phyloP scores from a whole-genome alignment of 2,797 vertebrate genomes.

The Thaleichthys pacificus region DNA sequence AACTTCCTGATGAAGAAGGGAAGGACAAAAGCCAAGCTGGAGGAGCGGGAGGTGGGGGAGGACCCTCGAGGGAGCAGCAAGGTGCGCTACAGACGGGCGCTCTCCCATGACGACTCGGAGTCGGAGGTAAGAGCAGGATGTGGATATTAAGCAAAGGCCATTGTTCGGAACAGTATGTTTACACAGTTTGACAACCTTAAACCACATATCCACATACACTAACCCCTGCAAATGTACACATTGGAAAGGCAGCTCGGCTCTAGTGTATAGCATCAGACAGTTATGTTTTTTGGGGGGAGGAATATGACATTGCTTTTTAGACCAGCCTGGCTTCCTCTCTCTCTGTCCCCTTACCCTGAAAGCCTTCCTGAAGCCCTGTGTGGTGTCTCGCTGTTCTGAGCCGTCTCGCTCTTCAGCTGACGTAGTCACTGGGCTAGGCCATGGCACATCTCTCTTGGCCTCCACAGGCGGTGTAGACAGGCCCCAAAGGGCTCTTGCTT shows the following conservation, averaged over 20 bases:
- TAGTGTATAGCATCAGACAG: background rate
- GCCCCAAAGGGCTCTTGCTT: too few species aligned
- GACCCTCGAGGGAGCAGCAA: conserved; percentile 89
- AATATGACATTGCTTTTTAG: background rate
- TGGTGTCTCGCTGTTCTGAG: background rate
- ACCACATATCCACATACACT: background rate
- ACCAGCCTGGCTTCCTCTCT: background rate
- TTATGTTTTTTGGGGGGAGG: background rate
- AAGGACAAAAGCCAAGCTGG: conserved; percentile 96
- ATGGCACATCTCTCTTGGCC: background rate
- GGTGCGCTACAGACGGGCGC: conserved; percentile 92
- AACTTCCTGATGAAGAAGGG: conserved; percentile 99
- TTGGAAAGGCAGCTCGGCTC: background rate
- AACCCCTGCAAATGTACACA: background rate
- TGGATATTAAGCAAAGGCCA: background rate
- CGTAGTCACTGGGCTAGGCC: background rate
- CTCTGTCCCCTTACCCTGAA: background rate
- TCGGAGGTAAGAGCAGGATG: conserved; percentile 82
- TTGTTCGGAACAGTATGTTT: background rate
- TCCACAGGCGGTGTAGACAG: background rate
- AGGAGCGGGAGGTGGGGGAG: conserved; percentile 87
- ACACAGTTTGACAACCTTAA: background rate
- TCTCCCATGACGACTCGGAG: conserved; percentile 96
- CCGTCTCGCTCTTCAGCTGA: background rate
- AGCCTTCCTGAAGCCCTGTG: conserved; percentile 4